Base-by-base conservation (phyloP, 2,797 vertebrate species). In the Podarcis siculus region DNA sequence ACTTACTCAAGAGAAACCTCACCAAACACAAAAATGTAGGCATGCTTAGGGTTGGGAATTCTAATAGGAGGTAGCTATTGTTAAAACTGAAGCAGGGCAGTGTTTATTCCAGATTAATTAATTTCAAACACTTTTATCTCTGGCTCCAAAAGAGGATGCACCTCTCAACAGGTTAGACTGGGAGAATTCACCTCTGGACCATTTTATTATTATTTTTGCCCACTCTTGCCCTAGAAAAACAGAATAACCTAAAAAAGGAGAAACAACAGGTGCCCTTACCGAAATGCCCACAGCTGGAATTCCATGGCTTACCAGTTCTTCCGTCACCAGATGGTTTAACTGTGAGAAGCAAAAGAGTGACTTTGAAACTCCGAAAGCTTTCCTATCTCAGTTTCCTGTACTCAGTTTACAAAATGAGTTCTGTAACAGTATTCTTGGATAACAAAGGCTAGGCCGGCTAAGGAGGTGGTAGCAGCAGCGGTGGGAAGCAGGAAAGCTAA, bases 261-360 rank as follows among this genome's bases (percentile, higher is more conserved):
- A 78, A 88, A 58, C 5, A 67, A n/a, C 37, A 61, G 64, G 61
- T 45, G 42, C 12, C 67, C 61, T 73, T 89, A 80, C 42, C 79
- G 91, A 64, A 81, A 84, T 80, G 69, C 39, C 66, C 79, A 92
- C 86, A 21, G 91, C 91, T 37, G 91, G 91, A 55, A 90, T 75
- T 32, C 91, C 86, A 42, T 17, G 66, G 37, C 23, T 86, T 30
- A 92, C 75, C 37, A 92, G 66, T 30, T 90, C 39, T 42, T 86
- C 89, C 3, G 61, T 88, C 85, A 92, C 72, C 87, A 87, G 3
- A 17, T 83, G 13, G 7, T 78, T 93, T 72, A 91, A 45, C 86
- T 89, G 82, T 66, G 32, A 76, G 61, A 83, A 32, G 85, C 49
- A 71, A 76, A 66, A 88, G 55, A 85, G 37, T 7, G 35, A 8